Percentiles rank a stretch among this genome's conserved stretches.
Evolutionary conservation across 2,888 invertebrate genomes (phyloP).

Genomic region (Lasioglossum marginatum): DNA sequence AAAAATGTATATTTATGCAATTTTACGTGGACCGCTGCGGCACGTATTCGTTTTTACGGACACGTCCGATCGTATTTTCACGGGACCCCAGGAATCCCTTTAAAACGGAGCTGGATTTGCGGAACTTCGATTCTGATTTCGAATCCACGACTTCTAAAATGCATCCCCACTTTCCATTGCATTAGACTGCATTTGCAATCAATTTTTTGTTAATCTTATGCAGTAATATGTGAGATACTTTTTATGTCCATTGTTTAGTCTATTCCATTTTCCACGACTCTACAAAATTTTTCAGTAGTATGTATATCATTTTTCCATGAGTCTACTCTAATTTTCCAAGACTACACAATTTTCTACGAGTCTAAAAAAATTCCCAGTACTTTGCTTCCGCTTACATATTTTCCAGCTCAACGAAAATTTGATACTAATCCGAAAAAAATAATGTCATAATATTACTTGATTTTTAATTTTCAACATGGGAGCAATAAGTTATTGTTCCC

Average conservation of each 20-base stretch:
- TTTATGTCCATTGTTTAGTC: not conserved
- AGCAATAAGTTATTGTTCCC: not conserved
- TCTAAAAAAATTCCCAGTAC: no score
- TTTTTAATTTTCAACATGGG: not conserved
- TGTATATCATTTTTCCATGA: not conserved
- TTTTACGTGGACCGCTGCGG: not conserved
- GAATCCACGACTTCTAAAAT: not conserved
- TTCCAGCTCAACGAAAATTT: not conserved
- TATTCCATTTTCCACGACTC: not conserved
- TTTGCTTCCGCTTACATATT: not conserved
- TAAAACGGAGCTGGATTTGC: not conserved
- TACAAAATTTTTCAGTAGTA: not conserved
- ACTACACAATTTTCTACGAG: not conserved
- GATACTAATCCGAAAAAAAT: not conserved
- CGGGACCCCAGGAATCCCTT: not conserved
- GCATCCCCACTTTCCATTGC: not conserved
- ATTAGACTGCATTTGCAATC: no score
- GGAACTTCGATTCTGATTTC: not conserved
- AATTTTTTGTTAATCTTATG: not conserved
- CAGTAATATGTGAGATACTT: not conserved
- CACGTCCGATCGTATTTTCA: slow-evolving; percentile 13
- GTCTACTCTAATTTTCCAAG: not conserved
- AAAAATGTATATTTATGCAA: slow-evolving; percentile 28
- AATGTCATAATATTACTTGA: not conserved
- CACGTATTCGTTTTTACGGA: not conserved